Percentiles rank a stretch among this genome's conserved stretches.
phyloP scores from a whole-genome alignment of 1,140 invertebrate genomes.

The Microplitis demolitor region DNA sequence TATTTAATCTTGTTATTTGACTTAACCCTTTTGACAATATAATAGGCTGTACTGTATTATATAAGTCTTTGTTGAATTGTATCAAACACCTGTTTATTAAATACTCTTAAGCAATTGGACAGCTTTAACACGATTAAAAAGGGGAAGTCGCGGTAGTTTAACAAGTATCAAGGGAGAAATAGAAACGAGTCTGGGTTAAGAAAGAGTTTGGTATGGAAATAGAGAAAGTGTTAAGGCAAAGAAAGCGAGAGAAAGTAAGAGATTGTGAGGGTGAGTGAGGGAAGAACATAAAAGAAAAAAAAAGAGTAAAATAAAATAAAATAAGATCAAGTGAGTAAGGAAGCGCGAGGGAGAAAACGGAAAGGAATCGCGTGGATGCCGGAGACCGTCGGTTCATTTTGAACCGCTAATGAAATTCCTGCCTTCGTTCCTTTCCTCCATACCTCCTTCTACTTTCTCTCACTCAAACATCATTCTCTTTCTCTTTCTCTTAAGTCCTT shows the following conservation, averaged over 20 bases:
- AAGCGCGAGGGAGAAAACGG: neutral
- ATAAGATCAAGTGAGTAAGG: conserved; percentile 15
- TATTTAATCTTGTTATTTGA: too few species aligned
- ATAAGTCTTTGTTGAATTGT: neutral
- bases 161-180: conserved; percentile 17
- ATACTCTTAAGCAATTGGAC: conserved; percentile 28
- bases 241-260: neutral
- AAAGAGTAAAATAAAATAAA: neutral
- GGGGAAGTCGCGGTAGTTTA: conserved; percentile 25
- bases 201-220: conserved; percentile 20
- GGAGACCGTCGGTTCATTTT: conserved; percentile 33
- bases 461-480: neutral
- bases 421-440: conserved; percentile 18
- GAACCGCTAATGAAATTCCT: conserved; percentile 41
- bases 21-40: neutral
- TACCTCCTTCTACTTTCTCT: conserved; percentile 4
- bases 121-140: conserved; percentile 26
- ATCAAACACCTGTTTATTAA: conserved; percentile 26
- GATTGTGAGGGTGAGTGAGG: conserved; percentile 6
- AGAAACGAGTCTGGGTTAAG: conserved; percentile 14
- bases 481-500: conserved; percentile 15
- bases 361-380: conserved; percentile 28
- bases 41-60: neutral
- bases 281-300: conserved; percentile 6
- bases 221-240: neutral